These are phyloP conservation scores for Elephantulus edwardii DNA, from an alignment of 2,113 vertebrate genomes.

Conservation along the genomic window DNA sequence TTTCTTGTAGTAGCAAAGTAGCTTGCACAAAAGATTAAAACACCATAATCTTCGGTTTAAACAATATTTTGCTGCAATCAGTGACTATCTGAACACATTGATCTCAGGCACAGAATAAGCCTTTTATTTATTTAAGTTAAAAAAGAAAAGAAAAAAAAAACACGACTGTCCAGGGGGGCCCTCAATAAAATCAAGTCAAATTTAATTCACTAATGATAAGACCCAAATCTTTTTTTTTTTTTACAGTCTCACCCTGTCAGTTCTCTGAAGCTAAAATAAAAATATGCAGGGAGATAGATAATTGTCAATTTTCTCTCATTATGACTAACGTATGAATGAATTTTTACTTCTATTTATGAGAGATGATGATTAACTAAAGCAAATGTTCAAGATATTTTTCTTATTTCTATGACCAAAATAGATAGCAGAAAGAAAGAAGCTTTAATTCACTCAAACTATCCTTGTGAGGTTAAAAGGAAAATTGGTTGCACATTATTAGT, in stretches of 20 bases:
- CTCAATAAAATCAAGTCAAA: slow-evolving; percentile 8
- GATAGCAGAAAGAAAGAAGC: neutral
- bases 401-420: neutral
- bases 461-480: slow-evolving; percentile 62
- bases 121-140: neutral
- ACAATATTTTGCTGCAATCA: neutral
- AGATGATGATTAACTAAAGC: neutral
- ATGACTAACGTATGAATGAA: neutral
- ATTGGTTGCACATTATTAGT: slow-evolving; percentile 64
- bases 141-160: too few relatives aligned
- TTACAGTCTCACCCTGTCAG: neutral
- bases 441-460: slow-evolving; percentile 40
- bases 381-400: neutral
- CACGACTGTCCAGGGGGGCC: neutral
- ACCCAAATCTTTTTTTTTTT: slow-evolving; percentile 4
- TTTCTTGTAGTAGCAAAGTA: neutral
- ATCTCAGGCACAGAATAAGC: neutral
- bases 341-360: neutral
- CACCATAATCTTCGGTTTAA: neutral
- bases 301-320: neutral
- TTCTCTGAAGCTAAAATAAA: slow-evolving; percentile 21
- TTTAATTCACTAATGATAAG: neutral
- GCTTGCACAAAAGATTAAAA: neutral
- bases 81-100: neutral
- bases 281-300: neutral